Evolutionary conservation across 2,113 vertebrate genomes (phyloP).

Genomic region (Miniopterus natalensis): DNA sequence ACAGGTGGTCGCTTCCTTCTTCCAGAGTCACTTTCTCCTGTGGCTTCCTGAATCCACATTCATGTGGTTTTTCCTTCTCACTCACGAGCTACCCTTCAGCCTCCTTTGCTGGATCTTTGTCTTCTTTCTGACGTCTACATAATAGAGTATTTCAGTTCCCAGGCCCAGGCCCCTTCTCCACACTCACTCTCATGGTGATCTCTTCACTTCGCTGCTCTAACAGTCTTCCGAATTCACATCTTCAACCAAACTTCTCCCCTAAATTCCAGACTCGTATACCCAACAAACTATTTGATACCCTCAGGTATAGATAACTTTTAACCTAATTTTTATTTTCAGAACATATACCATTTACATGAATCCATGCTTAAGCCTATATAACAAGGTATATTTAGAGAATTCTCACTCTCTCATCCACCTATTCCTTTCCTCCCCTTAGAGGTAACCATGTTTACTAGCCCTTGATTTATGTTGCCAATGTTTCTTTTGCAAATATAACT

Average conservation of each 20-base stretch:
- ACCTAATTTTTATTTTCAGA: constrained; percentile 12
- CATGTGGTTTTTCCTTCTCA: neutral
- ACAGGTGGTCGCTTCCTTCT: neutral
- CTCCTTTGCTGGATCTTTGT: neutral
- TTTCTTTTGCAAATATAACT: constrained; percentile 10
- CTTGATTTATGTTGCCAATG: neutral
- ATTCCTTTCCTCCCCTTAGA: neutral
- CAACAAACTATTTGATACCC: neutral
- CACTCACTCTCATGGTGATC: neutral
- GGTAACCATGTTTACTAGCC: neutral
- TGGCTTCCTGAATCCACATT: neutral
- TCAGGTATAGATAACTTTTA: neutral
- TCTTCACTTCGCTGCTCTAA: neutral
- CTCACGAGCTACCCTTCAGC: neutral
- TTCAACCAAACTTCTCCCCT: neutral
- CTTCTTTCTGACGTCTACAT: neutral
- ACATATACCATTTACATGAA: neutral
- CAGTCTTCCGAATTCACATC: neutral
- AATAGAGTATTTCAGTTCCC: neutral
- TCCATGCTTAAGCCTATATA: neutral
- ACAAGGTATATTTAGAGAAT: neutral
- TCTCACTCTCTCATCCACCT: neutral
- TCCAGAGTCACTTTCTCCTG: neutral
- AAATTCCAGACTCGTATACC: neutral
- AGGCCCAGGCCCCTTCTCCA: neutral